Base-by-base conservation (phyloP, 2,888 invertebrate species). In the Synanthedon myopaeformis region DNA sequence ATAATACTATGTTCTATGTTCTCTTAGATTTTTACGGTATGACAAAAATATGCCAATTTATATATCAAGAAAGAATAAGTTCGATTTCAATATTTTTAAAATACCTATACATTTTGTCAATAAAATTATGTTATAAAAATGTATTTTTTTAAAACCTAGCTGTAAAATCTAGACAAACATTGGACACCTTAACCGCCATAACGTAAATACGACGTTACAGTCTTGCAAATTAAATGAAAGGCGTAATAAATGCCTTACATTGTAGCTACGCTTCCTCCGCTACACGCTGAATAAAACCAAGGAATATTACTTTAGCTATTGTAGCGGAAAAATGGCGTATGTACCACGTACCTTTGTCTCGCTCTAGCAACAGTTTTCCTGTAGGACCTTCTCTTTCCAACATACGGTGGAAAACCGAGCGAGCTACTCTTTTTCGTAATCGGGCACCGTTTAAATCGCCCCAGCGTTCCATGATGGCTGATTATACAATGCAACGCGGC, bases 391-490 rank as follows among this genome's bases (percentile, higher is more conserved):
- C 81, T 59, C 71, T 52, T 23, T 78, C 65, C 13, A 66, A 57
- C 83, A 17, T 60, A 61, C 56, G 57, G 65, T 17, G 65, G 64
- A 72, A 77, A 75, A 65, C 56, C 59, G 59, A 64, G 84, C 87
- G 87, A 79, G 68, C 66, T 76, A 84, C 73, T 82, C 74, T 74
- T 70, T 79, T 88, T 79, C 71, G 65, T 59, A 61, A 66, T 64
- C 65, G 62, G 61, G 71, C 63, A 59, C 58, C 68, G 63, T 74
- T 73, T 72, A 79, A 80, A 83, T 82, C 77, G 80, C 81, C 73
- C 79, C 72, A 70, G 80, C 77, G 70, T 81, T 76, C 75, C 86
- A 88, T 88, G 84, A 88, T 88, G 79, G 88, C 86, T 83, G 88
- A 88, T 88, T 86, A 88, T 88, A 87, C 86, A 82, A 79, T 74